Percentiles rank a stretch among this genome's conserved stretches.
These are phyloP conservation scores for Pantherophis alleghaniensis DNA, from an alignment of 2,797 vertebrate genomes.

Conservation along the genomic window DNA sequence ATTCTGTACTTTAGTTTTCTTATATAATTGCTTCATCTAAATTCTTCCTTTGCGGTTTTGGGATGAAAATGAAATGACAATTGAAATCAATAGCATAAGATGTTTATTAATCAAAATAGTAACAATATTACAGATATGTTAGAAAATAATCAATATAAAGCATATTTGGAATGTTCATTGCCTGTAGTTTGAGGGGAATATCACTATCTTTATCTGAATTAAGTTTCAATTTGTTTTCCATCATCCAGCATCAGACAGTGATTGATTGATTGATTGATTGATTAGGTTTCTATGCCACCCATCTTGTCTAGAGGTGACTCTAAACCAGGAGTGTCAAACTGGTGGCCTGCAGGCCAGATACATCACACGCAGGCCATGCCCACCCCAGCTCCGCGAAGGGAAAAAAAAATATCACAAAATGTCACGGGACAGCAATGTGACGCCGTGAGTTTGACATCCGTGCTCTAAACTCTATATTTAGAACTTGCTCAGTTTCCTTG, in stretches of 20 bases:
- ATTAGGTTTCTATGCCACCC: not conserved
- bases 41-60: not conserved
- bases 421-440: no score
- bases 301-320: not conserved
- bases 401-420: no score
- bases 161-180: not conserved
- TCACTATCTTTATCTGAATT: not conserved
- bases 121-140: not conserved
- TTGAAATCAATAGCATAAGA: not conserved
- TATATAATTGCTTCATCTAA: not conserved
- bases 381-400: no score
- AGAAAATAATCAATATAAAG: not conserved
- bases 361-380: no score
- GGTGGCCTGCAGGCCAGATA: no score
- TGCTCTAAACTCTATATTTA: not conserved
- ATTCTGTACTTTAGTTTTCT: not conserved
- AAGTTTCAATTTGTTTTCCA: not conserved
- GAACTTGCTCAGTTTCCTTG: not conserved
- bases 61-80: not conserved
- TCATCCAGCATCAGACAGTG: not conserved
- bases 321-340: no score
- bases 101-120: not conserved
- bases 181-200: not conserved
- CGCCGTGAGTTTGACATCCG: rapidly evolving
- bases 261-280: not conserved